A percentile compares a stretch with the other conserved stretches of the same genome.
These are phyloP conservation scores for Epinotia bilunana DNA, from an alignment of 2,888 invertebrate species.

Conservation along the genomic window DNA sequence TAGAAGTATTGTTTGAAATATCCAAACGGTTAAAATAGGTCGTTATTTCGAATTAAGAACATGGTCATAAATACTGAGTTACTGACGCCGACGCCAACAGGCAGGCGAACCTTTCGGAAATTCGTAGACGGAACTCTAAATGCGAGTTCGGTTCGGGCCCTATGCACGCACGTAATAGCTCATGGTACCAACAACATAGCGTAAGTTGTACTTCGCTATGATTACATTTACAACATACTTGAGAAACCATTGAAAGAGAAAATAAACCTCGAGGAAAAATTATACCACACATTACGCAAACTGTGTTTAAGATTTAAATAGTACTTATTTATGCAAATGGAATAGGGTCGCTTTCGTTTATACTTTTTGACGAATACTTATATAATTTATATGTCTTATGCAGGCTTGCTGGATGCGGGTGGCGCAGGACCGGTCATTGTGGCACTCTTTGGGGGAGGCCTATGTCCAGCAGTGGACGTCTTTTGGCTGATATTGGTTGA, in stretches of 20 bases:
- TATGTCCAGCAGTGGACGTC: too few species aligned
- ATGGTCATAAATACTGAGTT: not conserved
- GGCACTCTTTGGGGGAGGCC: too few species aligned
- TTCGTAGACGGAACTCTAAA: slow-evolving; percentile 15
- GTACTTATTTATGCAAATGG: not conserved
- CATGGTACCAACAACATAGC: slow-evolving; percentile 45
- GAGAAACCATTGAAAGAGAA: slow-evolving; percentile 31
- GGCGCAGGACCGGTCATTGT: too few species aligned
- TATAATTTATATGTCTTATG: too few species aligned
- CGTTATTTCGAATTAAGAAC: not conserved
- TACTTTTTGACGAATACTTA: too few species aligned
- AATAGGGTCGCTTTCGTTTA: too few species aligned
- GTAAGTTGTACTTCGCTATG: slow-evolving; percentile 41
- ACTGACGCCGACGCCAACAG: too few species aligned
- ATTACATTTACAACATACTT: slow-evolving; percentile 46
- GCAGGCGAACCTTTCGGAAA: not conserved
- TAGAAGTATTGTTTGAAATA: too few species aligned
- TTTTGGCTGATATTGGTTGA: too few species aligned
- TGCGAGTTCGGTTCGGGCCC: slow-evolving; percentile 39
- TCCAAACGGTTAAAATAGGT: not conserved
- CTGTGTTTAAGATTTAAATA: not conserved
- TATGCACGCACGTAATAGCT: slow-evolving; percentile 42
- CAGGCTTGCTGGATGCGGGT: too few species aligned
- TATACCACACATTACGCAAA: slow-evolving; percentile 11
- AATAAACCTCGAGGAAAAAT: slow-evolving; percentile 26